Percentiles rank a stretch among this genome's conserved stretches.
Evolutionary conservation across 1,140 invertebrate genomes (phyloP).

Genomic region (Sminthurides bifidus): DNA sequence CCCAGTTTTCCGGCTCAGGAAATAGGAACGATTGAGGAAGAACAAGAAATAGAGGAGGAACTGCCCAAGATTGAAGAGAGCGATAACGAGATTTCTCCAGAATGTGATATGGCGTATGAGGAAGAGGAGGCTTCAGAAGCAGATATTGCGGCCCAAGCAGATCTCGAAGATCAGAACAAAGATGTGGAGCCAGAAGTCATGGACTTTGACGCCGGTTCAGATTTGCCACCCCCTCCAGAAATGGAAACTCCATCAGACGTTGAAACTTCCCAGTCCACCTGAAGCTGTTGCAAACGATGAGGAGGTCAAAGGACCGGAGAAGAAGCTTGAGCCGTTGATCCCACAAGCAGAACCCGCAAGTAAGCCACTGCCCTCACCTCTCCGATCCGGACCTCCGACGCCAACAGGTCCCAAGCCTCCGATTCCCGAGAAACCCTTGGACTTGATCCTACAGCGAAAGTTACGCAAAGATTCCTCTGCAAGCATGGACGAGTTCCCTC

Average conservation of each 20-base stretch:
- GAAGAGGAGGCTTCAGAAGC: background rate
- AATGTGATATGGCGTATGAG: conserved; percentile 4
- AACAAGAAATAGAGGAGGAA: background rate
- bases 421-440: background rate
- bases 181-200: background rate
- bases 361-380: background rate
- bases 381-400: background rate
- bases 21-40: background rate
- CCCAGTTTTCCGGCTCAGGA: background rate
- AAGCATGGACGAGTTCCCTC: conserved; percentile 17
- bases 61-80: background rate
- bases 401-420: background rate
- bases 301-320: too few species aligned
- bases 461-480: conserved; percentile 15
- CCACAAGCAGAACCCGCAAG: background rate
- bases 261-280: too few species aligned
- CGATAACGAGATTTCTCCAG: background rate
- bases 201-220: too few species aligned
- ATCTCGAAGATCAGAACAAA: background rate
- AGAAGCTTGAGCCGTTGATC: too few species aligned
- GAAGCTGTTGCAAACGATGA: too few species aligned
- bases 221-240: too few species aligned
- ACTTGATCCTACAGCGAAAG: background rate
- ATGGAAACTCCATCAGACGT: too few species aligned
- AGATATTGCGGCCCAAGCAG: background rate